These are phyloP conservation scores for Mizuhopecten yessoensis DNA, from an alignment of 1,140 invertebrate species.

Conservation along the genomic window DNA sequence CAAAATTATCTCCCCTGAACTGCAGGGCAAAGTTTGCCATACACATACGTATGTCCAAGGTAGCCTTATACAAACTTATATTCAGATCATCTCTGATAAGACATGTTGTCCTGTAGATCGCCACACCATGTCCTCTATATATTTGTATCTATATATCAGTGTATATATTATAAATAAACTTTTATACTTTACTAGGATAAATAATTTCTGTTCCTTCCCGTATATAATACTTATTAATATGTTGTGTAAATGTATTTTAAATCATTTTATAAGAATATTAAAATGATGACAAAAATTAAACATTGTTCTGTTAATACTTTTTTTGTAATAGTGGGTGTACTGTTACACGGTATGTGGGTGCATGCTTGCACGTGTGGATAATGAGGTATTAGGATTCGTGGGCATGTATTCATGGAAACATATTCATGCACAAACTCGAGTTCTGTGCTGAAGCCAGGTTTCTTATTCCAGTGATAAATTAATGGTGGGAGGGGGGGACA, in stretches of 20 bases:
- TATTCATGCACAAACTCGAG: too few species aligned
- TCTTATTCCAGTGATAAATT: too few species aligned
- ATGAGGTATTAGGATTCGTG: too few species aligned
- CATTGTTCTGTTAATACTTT: background rate
- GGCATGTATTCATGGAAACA: too few species aligned
- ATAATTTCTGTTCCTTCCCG: constrained; percentile 15
- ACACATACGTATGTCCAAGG: too few species aligned
- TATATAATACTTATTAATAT: background rate
- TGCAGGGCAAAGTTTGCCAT: background rate
- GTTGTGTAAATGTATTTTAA: constrained; percentile 38
- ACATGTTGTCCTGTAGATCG: background rate
- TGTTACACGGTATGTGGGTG: too few species aligned
- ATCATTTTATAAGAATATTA: constrained; percentile 27
- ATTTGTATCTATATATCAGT: constrained; percentile 6
- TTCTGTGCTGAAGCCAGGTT: too few species aligned
- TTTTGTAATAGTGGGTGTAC: too few species aligned
- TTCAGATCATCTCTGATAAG: background rate
- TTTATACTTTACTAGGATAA: constrained; percentile 35
- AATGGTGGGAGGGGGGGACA: too few species aligned
- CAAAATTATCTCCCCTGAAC: background rate
- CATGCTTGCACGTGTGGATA: too few species aligned
- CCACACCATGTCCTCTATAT: background rate
- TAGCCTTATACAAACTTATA: background rate
- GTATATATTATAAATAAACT: constrained; percentile 40
- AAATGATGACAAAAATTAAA: constrained; percentile 35